A percentile compares a stretch with the other conserved stretches of the same genome.
These are phyloP conservation scores for Bovichtus variegatus DNA, from an alignment of 2,797 vertebrate genomes.

Conservation along the genomic window DNA sequence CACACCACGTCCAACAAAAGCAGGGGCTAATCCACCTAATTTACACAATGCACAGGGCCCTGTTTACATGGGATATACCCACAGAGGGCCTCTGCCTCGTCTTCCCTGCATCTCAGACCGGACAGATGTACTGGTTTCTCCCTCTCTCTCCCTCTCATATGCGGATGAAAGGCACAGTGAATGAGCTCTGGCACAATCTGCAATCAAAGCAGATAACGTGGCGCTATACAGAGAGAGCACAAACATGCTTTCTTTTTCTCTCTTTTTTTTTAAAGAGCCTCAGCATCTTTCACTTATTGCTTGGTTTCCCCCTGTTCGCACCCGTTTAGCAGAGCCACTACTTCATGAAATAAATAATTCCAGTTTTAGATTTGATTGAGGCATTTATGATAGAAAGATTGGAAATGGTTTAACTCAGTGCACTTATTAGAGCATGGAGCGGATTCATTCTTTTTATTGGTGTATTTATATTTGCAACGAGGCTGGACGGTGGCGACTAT, in stretches of 20 bases:
- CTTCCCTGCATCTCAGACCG: slow-evolving; percentile 46
- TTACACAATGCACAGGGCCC: slow-evolving; percentile 82
- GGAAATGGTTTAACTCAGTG: background rate
- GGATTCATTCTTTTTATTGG: background rate
- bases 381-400: background rate
- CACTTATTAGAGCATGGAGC: background rate
- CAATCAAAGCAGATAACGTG: slow-evolving; percentile 3
- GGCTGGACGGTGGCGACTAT: background rate
- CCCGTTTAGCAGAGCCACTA: background rate
- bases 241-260: background rate
- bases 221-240: background rate
- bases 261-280: background rate
- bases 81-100: slow-evolving; percentile 72
- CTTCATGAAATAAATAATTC: background rate
- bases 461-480: background rate
- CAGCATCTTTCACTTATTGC: background rate
- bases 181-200: background rate
- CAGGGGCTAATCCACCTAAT: slow-evolving; percentile 83
- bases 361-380: background rate
- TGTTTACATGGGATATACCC: slow-evolving; percentile 84
- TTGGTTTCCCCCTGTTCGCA: background rate
- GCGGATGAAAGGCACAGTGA: slow-evolving; percentile 19
- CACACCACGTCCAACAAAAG: slow-evolving; percentile 81
- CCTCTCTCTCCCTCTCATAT: slow-evolving; percentile 24
- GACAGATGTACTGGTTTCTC: slow-evolving; percentile 58